A percentile compares a stretch with the other conserved stretches of the same genome.
phyloP scores from a whole-genome alignment of 2,113 vertebrate species.

The Pithys albifrons region DNA sequence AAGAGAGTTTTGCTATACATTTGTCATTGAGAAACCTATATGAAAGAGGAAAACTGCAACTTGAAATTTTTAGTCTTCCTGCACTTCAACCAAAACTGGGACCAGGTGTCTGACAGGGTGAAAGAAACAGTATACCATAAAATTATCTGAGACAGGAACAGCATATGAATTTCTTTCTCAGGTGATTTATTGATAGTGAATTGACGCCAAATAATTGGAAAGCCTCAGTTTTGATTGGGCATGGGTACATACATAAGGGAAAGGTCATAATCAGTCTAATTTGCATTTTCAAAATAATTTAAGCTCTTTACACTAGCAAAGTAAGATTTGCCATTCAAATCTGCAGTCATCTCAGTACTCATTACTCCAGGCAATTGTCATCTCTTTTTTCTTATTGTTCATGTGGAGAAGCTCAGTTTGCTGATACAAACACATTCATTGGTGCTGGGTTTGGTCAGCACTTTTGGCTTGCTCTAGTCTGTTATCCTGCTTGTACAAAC shows the following conservation, averaged over 20 bases:
- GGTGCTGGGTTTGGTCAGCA: fast-evolving
- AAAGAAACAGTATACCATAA: conserved; percentile 1
- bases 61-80: conserved; percentile 24
- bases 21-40: conserved; percentile 16
- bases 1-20: conserved; percentile 28
- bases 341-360: neutral
- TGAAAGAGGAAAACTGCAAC: neutral
- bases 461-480: neutral
- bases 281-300: neutral
- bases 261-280: neutral
- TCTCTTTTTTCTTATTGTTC: neutral
- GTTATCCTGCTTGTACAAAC: neutral
- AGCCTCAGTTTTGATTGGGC: neutral
- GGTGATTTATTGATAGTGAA: neutral
- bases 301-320: neutral
- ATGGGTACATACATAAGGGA: neutral
- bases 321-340: neutral
- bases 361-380: neutral
- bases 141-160: neutral
- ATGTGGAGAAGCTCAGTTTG: neutral
- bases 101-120: neutral
- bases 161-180: neutral
- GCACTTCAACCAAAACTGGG: neutral
- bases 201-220: neutral
- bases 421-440: fast-evolving